Evolutionary conservation across 2,888 invertebrate genomes (phyloP).

Genomic region (Scaptomyza parva): DNA sequence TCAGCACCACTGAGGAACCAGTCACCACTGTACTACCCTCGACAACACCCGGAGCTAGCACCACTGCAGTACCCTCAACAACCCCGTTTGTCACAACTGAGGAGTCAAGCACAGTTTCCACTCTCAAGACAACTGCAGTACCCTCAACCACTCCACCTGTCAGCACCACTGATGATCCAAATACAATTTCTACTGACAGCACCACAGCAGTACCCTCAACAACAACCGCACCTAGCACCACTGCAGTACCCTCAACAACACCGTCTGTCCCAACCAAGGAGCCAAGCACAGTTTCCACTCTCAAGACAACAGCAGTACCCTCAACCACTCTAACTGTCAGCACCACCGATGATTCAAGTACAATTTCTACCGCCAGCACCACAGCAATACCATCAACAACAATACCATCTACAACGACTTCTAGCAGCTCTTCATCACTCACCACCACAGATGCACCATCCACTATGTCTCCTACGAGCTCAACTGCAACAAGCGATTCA

Average conservation of each 20-base stretch:
- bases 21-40: background rate
- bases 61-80: background rate
- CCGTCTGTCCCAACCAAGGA: too few species aligned
- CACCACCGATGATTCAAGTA: conserved; percentile 13
- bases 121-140: background rate
- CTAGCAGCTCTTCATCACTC: conserved; percentile 9
- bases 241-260: background rate
- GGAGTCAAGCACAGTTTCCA: background rate
- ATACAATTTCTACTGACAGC: too few species aligned
- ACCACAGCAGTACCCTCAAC: too few species aligned
- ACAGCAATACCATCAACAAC: conserved; percentile 3
- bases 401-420: background rate
- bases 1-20: background rate
- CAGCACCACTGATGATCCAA: too few species aligned
- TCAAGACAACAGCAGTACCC: background rate
- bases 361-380: conserved; percentile 1
- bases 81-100: too few species aligned
- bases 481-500: conserved; percentile 20
- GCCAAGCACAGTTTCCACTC: background rate
- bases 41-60: conserved; percentile 7
- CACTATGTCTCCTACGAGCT: conserved; percentile 11
- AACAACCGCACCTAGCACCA: too few species aligned
- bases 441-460: conserved; percentile 2
- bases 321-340: conserved; percentile 1
- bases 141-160: conserved; percentile 7